Base-by-base conservation (phyloP, 2,888 invertebrate species). In the Nipponacmea schrenckii region DNA sequence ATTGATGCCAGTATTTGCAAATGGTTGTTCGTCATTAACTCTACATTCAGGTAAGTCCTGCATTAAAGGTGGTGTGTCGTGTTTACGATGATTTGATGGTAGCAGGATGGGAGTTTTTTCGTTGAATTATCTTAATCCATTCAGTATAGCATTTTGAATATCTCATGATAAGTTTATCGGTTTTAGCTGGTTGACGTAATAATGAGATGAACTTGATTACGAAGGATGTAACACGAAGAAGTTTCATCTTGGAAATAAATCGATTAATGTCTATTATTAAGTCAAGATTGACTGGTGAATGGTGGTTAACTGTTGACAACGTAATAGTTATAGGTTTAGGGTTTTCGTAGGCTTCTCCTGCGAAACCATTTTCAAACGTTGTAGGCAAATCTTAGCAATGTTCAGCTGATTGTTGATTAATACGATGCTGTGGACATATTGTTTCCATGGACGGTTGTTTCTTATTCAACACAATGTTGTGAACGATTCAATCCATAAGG, bases 1-100 rank as follows among this genome's bases (percentile, higher is more conserved):
- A 62, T 80, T 75, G 7, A 80, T 74, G 26, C 72, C 69, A 68
- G 62, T 39, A 15, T 66, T 12, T 2, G 72, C 62, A 68, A 80
- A 80, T 46, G 78, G 56, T 8, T n/a, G 56, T 56, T 56, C 20
- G n/a, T 56, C 56, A 8, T n/a, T 56, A 20, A 56, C 56, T 20
- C 56, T n/a, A 20, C 24, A n/a, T 56, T 56, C 56, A 20, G 56
- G 56, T 56, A 56, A 56, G 24, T 56, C 56, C 24, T n/a, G 56
- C 56, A 56, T n/a, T 24, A 17, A 17, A 7, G 26, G n/a, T 24
- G 56, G 56, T 20, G n/a, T 56, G 56, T 56, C 17, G n/a, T n/a
- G 10, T 17, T 56, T 56, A 3, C 39, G 39, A 5, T 39, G 39
- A 39, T 39, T 39, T 39, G 39, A 10, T 39, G 39, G 39, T 39